Percentiles rank a stretch among this genome's conserved stretches.
phyloP scores from a whole-genome alignment of 2,797 vertebrate genomes.

The Centroberyx gerrardi region DNA sequence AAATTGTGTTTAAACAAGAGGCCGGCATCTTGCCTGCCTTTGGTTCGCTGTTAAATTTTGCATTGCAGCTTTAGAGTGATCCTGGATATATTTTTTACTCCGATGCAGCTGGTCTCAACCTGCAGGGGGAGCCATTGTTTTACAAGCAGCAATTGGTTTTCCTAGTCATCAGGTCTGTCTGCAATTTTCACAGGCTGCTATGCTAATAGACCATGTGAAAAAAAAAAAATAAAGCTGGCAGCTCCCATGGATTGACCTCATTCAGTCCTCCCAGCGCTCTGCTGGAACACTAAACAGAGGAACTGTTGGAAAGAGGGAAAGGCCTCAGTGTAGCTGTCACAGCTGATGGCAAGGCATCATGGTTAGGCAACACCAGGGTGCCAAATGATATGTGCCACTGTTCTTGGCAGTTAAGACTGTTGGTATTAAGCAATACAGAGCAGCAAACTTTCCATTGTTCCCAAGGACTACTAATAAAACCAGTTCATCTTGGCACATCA shows the following conservation, averaged over 20 bases:
- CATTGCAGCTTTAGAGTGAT: no score
- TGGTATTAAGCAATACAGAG: neutral
- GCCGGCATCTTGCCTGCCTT: neutral
- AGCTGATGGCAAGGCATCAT: slow-evolving; percentile 30
- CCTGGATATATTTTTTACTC: no score
- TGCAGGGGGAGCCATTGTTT: slow-evolving; percentile 70
- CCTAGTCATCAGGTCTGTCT: neutral
- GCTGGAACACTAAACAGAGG: slow-evolving; percentile 54
- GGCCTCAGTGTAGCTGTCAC: slow-evolving; percentile 19
- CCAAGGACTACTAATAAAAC: neutral
- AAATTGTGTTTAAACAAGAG: neutral
- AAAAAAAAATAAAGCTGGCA: slow-evolving; percentile 57
- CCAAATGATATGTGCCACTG: neutral
- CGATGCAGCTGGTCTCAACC: neutral
- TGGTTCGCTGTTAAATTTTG: neutral
- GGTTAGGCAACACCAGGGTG: neutral
- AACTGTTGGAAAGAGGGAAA: slow-evolving; percentile 40
- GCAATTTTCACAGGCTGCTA: neutral
- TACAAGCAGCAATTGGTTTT: slow-evolving; percentile 1
- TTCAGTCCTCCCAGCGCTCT: slow-evolving; percentile 52
- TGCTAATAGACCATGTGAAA: slow-evolving; percentile 27
- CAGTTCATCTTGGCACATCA: neutral
- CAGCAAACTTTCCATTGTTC: neutral
- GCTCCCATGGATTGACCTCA: slow-evolving; percentile 66
- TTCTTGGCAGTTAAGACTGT: neutral